A percentile compares a stretch with the other conserved stretches of the same genome.
Conservation (phyloP, 2,888 invertebrate species). For the Portevinia maculata region DNA sequence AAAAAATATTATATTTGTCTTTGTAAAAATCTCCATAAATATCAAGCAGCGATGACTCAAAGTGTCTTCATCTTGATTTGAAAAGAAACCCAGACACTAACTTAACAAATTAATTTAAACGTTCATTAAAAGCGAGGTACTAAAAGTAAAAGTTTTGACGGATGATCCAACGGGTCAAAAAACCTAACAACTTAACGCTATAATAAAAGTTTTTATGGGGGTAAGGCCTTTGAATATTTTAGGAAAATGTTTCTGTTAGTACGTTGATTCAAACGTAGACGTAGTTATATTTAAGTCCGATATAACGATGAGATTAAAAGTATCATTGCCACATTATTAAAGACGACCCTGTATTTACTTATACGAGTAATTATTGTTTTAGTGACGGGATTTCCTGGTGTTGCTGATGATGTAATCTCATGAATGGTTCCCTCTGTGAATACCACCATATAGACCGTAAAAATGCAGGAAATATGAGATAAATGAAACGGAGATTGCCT, state of each 20-base stretch:
- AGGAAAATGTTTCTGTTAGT: too few species aligned
- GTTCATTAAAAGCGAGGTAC: constrained; percentile 20
- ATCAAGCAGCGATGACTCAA: constrained; percentile 13
- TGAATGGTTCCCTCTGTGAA: not conserved
- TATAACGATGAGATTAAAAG: too few species aligned
- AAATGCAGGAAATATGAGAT: not conserved
- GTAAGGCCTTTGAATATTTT: too few species aligned
- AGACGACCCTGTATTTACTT: not conserved
- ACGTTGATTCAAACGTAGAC: too few species aligned
- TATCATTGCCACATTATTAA: not conserved
- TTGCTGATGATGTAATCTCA: not conserved
- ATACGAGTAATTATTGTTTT: too few species aligned
- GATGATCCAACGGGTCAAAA: not conserved
- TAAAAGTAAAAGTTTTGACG: constrained; percentile 45
- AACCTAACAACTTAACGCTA: constrained; percentile 7
- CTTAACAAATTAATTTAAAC: constrained; percentile 48
- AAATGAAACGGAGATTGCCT: not conserved
- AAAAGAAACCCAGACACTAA: constrained; percentile 1
- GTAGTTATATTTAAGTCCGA: too few species aligned
- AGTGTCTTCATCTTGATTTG: constrained; percentile 13
- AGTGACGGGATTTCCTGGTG: not conserved
- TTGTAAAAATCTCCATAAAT: constrained; percentile 13
- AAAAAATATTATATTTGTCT: constrained; percentile 1
- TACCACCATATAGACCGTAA: not conserved
- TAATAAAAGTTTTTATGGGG: not conserved